phyloP scores from a whole-genome alignment of 2,797 vertebrate species.

The Micrastur ruficollis region DNA sequence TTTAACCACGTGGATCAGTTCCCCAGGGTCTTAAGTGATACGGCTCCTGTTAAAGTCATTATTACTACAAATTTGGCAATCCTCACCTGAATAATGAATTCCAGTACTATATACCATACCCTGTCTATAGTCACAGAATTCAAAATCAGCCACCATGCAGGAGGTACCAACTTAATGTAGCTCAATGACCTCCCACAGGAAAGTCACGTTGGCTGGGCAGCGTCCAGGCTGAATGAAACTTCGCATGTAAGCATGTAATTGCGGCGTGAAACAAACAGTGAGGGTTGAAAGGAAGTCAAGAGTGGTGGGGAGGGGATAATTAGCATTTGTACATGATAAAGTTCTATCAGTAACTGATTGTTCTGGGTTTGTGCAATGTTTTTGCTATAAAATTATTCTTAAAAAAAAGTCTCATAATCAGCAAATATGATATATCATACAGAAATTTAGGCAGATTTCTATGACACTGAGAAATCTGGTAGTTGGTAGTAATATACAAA shows the following conservation, averaged over 20 bases:
- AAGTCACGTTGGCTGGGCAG: not conserved
- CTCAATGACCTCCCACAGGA: not conserved
- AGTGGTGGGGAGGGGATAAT: not conserved
- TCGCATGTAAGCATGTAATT: not conserved
- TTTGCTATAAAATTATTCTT: not conserved
- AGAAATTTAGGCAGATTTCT: not conserved
- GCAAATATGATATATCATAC: not conserved
- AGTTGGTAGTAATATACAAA: not conserved
- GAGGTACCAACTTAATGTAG: not conserved
- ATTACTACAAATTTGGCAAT: not conserved
- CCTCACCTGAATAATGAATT: not conserved
- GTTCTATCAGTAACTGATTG: not conserved
- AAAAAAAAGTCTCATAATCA: not conserved
- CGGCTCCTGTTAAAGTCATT: not conserved
- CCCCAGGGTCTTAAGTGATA: not conserved
- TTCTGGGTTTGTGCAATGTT: not conserved
- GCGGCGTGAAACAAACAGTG: not conserved
- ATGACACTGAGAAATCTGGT: not conserved
- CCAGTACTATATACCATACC: not conserved
- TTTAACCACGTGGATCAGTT: not conserved
- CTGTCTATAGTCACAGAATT: not conserved
- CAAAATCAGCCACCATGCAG: not conserved
- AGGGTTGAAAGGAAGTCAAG: not conserved
- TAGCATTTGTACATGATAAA: not conserved
- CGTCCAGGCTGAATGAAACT: conserved; percentile 1